Conservation (phyloP, 2,113 vertebrate species). For the Perognathus longimembris region DNA sequence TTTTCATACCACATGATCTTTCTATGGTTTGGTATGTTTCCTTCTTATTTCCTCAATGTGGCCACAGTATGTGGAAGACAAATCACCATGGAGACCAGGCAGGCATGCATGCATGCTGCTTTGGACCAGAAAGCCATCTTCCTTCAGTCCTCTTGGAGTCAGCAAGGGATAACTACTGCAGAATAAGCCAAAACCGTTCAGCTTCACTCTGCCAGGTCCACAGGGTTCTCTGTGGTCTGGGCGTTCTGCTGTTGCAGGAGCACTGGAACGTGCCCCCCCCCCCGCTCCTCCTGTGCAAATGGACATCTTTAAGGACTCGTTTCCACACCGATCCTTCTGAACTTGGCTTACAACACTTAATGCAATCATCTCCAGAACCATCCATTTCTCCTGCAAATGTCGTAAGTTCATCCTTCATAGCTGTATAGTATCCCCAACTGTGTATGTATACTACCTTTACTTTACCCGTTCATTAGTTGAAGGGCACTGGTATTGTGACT, state of each 20-base stretch:
- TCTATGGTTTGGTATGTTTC: not conserved
- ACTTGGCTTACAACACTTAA: too few species aligned
- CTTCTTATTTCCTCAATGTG: not conserved
- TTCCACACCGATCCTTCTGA: too few species aligned
- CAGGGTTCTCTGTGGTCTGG: not conserved
- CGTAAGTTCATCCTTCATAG: too few species aligned
- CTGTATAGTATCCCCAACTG: too few species aligned
- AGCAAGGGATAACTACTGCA: not conserved
- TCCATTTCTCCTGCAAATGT: too few species aligned
- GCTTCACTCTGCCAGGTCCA: not conserved
- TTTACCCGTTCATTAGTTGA: too few species aligned
- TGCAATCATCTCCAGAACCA: too few species aligned
- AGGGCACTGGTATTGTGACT: too few species aligned
- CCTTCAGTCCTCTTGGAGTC: not conserved
- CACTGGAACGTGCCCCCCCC: too few species aligned
- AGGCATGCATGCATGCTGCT: not conserved
- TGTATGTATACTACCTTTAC: too few species aligned
- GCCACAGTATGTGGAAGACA: not conserved
- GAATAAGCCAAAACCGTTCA: not conserved
- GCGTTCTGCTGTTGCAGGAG: not conserved
- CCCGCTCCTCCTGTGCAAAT: too few species aligned
- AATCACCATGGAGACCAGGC: not conserved
- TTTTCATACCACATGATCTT: conserved; percentile 24
- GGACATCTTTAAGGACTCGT: too few species aligned
- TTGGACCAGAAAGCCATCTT: not conserved